A percentile compares a stretch with the other conserved stretches of the same genome.
phyloP scores from a whole-genome alignment of 2,888 invertebrate species.

The Emmelina monodactyla region DNA sequence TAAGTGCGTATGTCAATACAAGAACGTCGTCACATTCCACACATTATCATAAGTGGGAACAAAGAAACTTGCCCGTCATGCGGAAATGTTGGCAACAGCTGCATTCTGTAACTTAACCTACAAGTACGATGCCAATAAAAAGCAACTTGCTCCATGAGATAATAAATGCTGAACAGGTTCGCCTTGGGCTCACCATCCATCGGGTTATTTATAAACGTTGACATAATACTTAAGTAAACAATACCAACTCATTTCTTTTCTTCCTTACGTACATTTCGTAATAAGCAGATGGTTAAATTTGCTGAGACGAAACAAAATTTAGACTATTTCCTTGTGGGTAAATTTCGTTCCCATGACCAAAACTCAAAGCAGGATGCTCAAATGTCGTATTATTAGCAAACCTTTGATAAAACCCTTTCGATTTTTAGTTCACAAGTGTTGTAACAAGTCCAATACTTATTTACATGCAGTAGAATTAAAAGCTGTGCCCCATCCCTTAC shows the following conservation, averaged over 20 bases:
- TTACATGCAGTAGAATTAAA: constrained; percentile 59
- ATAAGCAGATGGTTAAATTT: too few relatives aligned
- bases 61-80: constrained; percentile 16
- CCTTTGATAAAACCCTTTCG: constrained; percentile 58
- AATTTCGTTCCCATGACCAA: neutral
- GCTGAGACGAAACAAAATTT: too few relatives aligned
- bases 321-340: neutral
- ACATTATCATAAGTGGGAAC: too few relatives aligned
- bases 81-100: constrained; percentile 39
- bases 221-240: constrained; percentile 20
- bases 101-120: constrained; percentile 33
- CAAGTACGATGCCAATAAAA: constrained; percentile 26
- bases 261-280: neutral
- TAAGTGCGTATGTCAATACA: too few relatives aligned
- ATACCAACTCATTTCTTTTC: neutral
- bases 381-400: constrained; percentile 57
- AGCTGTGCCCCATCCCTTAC: constrained; percentile 53
- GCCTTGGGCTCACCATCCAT: constrained; percentile 20
- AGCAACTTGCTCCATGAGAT: constrained; percentile 28
- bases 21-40: too few relatives aligned
- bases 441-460: constrained; percentile 61
- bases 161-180: constrained; percentile 36
- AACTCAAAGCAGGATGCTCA: constrained; percentile 15
- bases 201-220: constrained; percentile 28
- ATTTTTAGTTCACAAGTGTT: constrained; percentile 55